Percentiles rank a stretch among this genome's conserved stretches.
phyloP scores from a whole-genome alignment of 2,888 invertebrate species.

The Mimas tiliae region DNA sequence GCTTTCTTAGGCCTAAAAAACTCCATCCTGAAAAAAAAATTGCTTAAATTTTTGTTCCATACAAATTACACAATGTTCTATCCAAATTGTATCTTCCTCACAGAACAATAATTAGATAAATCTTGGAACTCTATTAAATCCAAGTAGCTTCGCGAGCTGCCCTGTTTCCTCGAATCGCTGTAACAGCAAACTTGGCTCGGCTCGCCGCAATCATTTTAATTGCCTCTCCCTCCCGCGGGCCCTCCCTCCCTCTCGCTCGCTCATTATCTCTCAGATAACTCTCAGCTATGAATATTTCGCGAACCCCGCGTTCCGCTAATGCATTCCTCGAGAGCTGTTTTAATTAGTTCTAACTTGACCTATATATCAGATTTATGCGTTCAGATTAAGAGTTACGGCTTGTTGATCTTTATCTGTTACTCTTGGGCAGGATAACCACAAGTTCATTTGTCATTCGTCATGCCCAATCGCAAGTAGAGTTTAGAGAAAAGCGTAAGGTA shows the following conservation, averaged over 20 bases:
- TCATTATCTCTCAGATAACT: conserved; percentile 35
- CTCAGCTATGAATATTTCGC: conserved; percentile 28
- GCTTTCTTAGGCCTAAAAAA: no score
- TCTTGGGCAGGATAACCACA: no score
- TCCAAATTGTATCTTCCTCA: no score
- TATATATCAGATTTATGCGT: conserved; percentile 18
- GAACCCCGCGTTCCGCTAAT: conserved; percentile 27
- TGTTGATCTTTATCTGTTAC: background rate
- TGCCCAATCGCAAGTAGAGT: no score
- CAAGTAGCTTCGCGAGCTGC: background rate
- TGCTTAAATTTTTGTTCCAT: no score
- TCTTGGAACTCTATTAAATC: background rate
- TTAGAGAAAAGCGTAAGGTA: no score
- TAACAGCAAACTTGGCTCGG: conserved; percentile 21
- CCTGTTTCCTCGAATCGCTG: conserved; percentile 12
- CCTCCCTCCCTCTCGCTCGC: conserved; percentile 30
- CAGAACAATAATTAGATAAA: no score
- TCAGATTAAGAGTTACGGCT: conserved; percentile 16
- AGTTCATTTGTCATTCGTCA: no score
- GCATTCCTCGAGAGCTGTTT: conserved; percentile 28
- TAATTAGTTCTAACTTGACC: conserved; percentile 40
- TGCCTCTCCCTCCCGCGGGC: conserved; percentile 31
- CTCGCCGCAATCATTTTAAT: conserved; percentile 37
- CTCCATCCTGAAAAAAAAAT: no score
- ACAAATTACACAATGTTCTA: no score